Conservation (phyloP, 1,140 invertebrate genomes). For the Chironomus striatipennis region DNA sequence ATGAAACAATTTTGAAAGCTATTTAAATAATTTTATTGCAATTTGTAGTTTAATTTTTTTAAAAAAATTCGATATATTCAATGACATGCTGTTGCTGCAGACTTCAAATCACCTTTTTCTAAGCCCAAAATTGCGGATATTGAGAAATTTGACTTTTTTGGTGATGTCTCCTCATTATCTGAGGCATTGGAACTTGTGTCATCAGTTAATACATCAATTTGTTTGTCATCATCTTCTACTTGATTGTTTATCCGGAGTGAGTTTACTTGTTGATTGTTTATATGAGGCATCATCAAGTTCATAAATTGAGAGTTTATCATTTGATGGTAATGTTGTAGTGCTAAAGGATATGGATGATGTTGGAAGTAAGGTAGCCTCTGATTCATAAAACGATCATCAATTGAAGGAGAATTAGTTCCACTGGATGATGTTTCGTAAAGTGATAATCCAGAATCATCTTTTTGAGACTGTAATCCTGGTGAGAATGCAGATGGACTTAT, state of each 20-base stretch:
- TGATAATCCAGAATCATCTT: slow-evolving; percentile 4
- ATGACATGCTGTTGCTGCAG: background rate
- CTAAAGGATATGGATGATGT: slow-evolving; percentile 17
- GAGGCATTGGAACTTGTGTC: background rate
- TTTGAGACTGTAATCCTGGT: background rate
- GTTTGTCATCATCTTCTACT: background rate
- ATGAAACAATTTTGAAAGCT: slow-evolving; percentile 8
- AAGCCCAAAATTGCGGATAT: slow-evolving; percentile 4
- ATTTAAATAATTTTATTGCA: slow-evolving; percentile 3
- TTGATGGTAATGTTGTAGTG: slow-evolving; percentile 12
- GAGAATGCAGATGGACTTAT: slow-evolving; percentile 5
- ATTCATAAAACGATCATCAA: background rate
- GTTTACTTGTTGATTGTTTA: background rate
- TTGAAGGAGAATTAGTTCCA: background rate
- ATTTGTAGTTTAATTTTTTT: background rate
- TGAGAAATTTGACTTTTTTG: slow-evolving; percentile 10
- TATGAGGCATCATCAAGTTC: slow-evolving; percentile 4
- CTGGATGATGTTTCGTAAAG: background rate
- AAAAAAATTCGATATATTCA: background rate
- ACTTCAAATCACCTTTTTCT: background rate
- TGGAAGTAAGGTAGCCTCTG: slow-evolving; percentile 1
- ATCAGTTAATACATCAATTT: slow-evolving; percentile 20
- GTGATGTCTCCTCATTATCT: background rate
- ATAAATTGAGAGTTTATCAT: slow-evolving; percentile 4
- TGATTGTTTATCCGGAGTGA: background rate